These are phyloP conservation scores for Thunnus maccoyii DNA, from an alignment of 2,113 vertebrate genomes.

Conservation along the genomic window DNA sequence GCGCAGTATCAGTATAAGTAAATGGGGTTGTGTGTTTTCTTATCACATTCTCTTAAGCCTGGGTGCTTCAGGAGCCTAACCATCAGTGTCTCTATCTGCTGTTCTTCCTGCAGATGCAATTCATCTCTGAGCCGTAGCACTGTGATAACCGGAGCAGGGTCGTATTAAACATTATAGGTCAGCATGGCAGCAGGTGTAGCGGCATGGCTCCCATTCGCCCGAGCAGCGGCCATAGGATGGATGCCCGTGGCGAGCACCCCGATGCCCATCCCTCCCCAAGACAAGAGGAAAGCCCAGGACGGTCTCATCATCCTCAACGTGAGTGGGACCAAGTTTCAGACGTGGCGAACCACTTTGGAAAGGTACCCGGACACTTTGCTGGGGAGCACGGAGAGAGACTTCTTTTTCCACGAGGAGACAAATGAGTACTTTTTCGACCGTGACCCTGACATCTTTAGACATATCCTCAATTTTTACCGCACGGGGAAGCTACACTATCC, in stretches of 20 bases:
- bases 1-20: conserved; percentile 64
- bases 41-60: conserved; percentile 38
- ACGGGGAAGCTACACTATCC: conserved; percentile 98
- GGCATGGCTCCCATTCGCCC: conserved; percentile 97
- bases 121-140: conserved; percentile 73
- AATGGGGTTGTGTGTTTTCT: conserved; percentile 53
- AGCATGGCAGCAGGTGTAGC: conserved; percentile 98
- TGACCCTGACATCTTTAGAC: conserved; percentile 98
- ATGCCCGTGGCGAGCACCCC: conserved; percentile 98
- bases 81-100: conserved; percentile 62
- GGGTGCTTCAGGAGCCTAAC: conserved; percentile 35
- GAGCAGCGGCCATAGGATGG: conserved; percentile 98
- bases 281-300: conserved; percentile 92
- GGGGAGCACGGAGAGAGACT: conserved; percentile 97
- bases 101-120: conserved; percentile 78
- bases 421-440: conserved; percentile 99
- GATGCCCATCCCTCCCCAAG: conserved; percentile 94
- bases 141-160: conserved; percentile 73
- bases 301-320: conserved; percentile 97
- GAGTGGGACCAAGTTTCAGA: conserved; percentile 97
- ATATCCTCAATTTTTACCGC: conserved; percentile 98
- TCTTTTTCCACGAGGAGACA: conserved; percentile 98
- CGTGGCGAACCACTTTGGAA: conserved; percentile 97
- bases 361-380: conserved; percentile 97
- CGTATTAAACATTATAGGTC: conserved; percentile 73